Evolutionary conservation across 2,797 vertebrate species (phyloP), one percentile per base, ranked within the genome.

Genomic region (Xyrichtys novacula): DNA sequence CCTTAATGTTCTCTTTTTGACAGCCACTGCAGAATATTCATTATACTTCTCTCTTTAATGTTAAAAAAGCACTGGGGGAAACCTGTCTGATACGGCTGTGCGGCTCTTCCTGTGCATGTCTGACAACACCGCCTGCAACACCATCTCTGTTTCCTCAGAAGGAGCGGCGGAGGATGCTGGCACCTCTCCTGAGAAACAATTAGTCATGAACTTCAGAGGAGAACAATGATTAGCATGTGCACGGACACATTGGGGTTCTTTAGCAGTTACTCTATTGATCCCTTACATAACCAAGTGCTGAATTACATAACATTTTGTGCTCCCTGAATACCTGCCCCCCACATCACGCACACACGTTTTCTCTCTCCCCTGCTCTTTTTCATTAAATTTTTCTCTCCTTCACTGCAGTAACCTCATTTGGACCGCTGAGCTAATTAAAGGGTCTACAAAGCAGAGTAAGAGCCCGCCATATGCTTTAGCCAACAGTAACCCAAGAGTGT

Each of bases 161-260:
- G 72, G 74, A 83, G 74, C 56, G 38, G 74, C 71, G 31, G 54
- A 83, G 85, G 83, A 88, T 77, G 85, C 71, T 54, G 76, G 49
- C 71, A 49, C 55, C 78, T 87, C 85, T 90, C 87, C 72, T 71
- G 87, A 92, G 88, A 71, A 86, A 88, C 84, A 88, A 91, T 88
- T 89, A 91, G 74, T 76, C 9, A 25, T 69, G 75, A 89, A 89
- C 81, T 87, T 86, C 77, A 83, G 78, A 85, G 71, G 65, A 79
- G 67, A 85, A 85, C 83, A 83, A 76, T 71, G 65, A 86, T 87
- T 79, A 87, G 71, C 83, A 79, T 80, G 74, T 78, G 74, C 64
- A 60, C 31, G 16, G 34, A 43, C 12, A 6, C 61, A 63, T 47
- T 43, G 6, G 14, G 49, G 56, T 58, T 48, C 32, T 66, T 43